Evolutionary conservation across 2,888 invertebrate species (phyloP).

Genomic region (Pegoplata infirma): DNA sequence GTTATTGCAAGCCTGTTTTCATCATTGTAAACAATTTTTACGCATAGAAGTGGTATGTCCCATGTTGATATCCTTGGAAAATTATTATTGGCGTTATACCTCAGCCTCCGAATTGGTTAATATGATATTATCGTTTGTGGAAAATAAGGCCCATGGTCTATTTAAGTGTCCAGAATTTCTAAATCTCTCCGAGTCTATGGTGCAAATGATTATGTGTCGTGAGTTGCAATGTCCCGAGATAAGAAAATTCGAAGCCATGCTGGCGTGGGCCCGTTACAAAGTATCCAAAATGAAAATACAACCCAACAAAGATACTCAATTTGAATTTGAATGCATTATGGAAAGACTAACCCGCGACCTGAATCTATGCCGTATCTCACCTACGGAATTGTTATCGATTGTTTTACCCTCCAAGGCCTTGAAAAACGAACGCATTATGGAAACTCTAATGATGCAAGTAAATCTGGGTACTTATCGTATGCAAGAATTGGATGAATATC

Average conservation of each 20-base stretch:
- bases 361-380: slow-evolving; percentile 93
- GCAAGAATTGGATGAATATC: slow-evolving; percentile 93
- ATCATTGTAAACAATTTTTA: slow-evolving; percentile 95
- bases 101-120: slow-evolving; percentile 95
- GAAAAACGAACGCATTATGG: slow-evolving; percentile 93
- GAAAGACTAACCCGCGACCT: slow-evolving; percentile 92
- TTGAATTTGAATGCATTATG: slow-evolving; percentile 96
- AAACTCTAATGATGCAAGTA: slow-evolving; percentile 95
- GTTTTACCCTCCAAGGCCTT: slow-evolving; percentile 95
- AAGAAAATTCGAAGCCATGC: slow-evolving; percentile 95
- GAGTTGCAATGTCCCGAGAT: slow-evolving; percentile 93
- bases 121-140: slow-evolving; percentile 94
- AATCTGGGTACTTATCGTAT: slow-evolving; percentile 95
- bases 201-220: slow-evolving; percentile 95
- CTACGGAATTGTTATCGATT: slow-evolving; percentile 94
- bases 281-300: slow-evolving; percentile 85
- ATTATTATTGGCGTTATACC: slow-evolving; percentile 97
- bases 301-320: slow-evolving; percentile 89
- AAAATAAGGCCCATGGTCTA: slow-evolving; percentile 90
- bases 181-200: slow-evolving; percentile 95
- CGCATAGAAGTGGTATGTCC: slow-evolving; percentile 94
- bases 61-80: slow-evolving; percentile 94
- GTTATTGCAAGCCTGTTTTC: slow-evolving; percentile 94
- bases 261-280: slow-evolving; percentile 92
- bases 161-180: slow-evolving; percentile 92